Evolutionary conservation across 2,888 invertebrate genomes (phyloP).

Genomic region (Heliconius erato): DNA sequence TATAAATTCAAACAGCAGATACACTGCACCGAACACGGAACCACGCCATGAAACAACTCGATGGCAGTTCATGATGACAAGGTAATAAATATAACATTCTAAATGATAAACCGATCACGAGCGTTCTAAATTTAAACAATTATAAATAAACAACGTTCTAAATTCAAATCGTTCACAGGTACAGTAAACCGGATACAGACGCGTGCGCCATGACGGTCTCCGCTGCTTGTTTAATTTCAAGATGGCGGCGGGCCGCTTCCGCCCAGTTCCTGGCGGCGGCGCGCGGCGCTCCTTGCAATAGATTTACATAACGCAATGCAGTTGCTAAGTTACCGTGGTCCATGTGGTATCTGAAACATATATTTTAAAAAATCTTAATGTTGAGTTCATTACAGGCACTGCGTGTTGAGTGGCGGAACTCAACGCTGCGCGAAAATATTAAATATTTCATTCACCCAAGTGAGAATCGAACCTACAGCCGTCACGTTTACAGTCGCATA

Average conservation of each 20-base stretch:
- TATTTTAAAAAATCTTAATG: neutral
- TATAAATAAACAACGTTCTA: neutral
- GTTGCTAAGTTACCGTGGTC: slow-evolving; percentile 94
- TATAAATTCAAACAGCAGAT: neutral
- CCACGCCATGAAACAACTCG: slow-evolving; percentile 89
- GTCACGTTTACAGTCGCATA: too few relatives aligned
- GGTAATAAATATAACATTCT: neutral
- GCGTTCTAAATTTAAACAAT: slow-evolving; percentile 87
- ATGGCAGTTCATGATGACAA: slow-evolving; percentile 82
- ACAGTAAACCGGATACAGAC: slow-evolving; percentile 89
- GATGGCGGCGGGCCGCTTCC: slow-evolving; percentile 91
- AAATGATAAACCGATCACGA: slow-evolving; percentile 87
- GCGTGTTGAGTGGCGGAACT: too few relatives aligned
- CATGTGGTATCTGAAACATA: slow-evolving; percentile 89
- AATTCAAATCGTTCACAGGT: slow-evolving; percentile 53
- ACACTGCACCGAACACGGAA: neutral
- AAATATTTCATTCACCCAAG: too few relatives aligned
- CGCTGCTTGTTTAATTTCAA: slow-evolving; percentile 96
- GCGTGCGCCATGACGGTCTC: slow-evolving; percentile 96
- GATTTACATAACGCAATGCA: slow-evolving; percentile 95
- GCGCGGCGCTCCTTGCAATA: slow-evolving; percentile 95
- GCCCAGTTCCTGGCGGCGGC: slow-evolving; percentile 95
- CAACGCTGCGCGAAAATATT: too few relatives aligned
- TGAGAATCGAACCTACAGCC: too few relatives aligned
- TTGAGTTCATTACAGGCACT: too few relatives aligned